phyloP scores from a whole-genome alignment of 2,113 vertebrate genomes.

The Corythaeola cristata region DNA sequence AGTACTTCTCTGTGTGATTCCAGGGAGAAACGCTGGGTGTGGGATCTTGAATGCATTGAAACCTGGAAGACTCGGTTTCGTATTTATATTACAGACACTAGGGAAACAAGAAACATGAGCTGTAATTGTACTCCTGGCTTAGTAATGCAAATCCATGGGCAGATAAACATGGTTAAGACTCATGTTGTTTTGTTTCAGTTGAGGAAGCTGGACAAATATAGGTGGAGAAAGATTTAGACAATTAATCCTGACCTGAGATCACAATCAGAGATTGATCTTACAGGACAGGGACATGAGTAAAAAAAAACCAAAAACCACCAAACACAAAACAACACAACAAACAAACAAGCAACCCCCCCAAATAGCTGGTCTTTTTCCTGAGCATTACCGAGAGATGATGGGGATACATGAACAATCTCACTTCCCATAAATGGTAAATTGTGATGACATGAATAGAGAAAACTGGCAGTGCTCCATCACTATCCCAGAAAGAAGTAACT shows the following conservation, averaged over 20 bases:
- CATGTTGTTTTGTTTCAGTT: neutral
- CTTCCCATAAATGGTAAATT: neutral
- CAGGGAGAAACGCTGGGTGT: neutral
- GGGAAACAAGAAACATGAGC: neutral
- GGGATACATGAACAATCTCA: neutral
- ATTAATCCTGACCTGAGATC: neutral
- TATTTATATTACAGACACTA: neutral
- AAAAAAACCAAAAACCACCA: neutral
- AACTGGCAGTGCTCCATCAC: neutral
- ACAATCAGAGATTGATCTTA: neutral
- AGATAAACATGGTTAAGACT: neutral
- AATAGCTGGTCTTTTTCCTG: neutral
- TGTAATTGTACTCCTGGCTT: neutral
- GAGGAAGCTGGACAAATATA: neutral
- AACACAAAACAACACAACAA: neutral
- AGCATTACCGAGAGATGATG: neutral
- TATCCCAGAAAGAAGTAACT: neutral
- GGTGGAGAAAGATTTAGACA: neutral
- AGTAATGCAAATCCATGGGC: neutral
- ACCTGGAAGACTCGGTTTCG: neutral
- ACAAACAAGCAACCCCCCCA: neutral
- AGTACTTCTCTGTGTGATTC: neutral
- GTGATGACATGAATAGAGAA: neutral
- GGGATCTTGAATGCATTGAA: neutral
- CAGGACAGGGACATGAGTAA: neutral